Percentiles rank a stretch among this genome's conserved stretches.
Conservation (phyloP, 2,888 invertebrate genomes). For the Pasiphila rectangulata region DNA sequence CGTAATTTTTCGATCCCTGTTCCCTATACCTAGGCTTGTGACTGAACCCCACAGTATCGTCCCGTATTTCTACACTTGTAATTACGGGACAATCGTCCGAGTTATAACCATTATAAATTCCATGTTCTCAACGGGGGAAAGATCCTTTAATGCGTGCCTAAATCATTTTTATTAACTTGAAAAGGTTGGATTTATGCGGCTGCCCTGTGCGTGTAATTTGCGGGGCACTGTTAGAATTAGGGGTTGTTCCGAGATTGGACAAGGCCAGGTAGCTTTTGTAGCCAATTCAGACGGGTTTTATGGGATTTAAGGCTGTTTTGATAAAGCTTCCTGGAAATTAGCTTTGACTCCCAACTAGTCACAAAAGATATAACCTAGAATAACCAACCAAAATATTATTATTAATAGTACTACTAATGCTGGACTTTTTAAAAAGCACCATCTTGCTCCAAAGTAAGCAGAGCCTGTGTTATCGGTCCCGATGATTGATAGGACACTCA, state of each 20-base stretch:
- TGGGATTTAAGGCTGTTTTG: constrained; percentile 2
- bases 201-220: constrained; percentile 62
- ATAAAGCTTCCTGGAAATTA: neutral
- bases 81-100: constrained; percentile 60
- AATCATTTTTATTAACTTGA: constrained; percentile 78
- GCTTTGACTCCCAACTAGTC: neutral
- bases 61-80: constrained; percentile 37
- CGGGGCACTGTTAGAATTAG: constrained; percentile 52
- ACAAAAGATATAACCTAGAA: too few relatives aligned
- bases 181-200: constrained; percentile 72
- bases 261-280: constrained; percentile 19
- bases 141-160: constrained; percentile 72
- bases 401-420: too few relatives aligned
- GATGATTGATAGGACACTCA: too few relatives aligned
- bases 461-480: too few relatives aligned
- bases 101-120: constrained; percentile 70
- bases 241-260: constrained; percentile 29
- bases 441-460: too few relatives aligned
- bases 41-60: too few relatives aligned
- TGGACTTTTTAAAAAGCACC: too few relatives aligned
- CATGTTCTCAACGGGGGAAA: constrained; percentile 61
- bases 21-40: too few relatives aligned
- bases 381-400: too few relatives aligned
- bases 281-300: constrained; percentile 7
- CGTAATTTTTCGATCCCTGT: too few relatives aligned